Percentiles rank a stretch among this genome's conserved stretches.
Conservation (phyloP, 1,140 invertebrate genomes). For the Tetraneura akinire region DNA sequence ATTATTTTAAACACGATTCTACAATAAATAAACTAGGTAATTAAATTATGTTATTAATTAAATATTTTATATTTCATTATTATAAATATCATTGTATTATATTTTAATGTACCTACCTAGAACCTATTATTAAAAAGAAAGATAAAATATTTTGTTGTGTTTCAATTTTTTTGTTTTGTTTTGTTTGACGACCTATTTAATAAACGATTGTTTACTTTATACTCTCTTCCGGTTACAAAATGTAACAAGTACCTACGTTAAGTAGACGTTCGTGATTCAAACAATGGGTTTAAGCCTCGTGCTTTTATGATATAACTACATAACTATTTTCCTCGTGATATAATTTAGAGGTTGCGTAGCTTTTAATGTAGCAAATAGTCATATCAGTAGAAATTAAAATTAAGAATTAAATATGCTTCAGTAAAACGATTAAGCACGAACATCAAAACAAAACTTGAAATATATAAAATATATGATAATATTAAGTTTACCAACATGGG, state of each 20-base stretch:
- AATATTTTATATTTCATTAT: neutral
- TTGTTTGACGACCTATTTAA: neutral
- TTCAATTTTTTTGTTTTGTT: neutral
- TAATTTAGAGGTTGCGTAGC: slow-evolving; percentile 12
- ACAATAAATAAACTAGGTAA: too few species aligned
- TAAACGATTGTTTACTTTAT: neutral
- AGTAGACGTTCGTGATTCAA: slow-evolving; percentile 28
- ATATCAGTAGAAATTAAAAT: neutral
- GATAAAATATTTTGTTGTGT: neutral
- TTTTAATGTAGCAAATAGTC: neutral
- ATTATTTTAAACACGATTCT: too few species aligned
- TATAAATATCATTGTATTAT: neutral
- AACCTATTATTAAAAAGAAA: neutral
- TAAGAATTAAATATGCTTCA: neutral
- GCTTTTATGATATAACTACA: slow-evolving; percentile 10
- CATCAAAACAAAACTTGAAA: neutral
- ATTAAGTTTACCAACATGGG: neutral
- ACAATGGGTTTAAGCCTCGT: slow-evolving; percentile 27
- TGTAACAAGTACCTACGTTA: neutral
- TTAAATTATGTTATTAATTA: neutral
- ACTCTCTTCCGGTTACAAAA: slow-evolving; percentile 1
- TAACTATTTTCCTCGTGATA: slow-evolving; percentile 36
- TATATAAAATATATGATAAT: neutral
- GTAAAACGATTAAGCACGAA: slow-evolving; percentile 25
- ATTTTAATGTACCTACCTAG: too few species aligned